Percentiles rank a stretch among this genome's conserved stretches.
Evolutionary conservation across 1,140 invertebrate genomes (phyloP).

Genomic region (Drosophila orena): DNA sequence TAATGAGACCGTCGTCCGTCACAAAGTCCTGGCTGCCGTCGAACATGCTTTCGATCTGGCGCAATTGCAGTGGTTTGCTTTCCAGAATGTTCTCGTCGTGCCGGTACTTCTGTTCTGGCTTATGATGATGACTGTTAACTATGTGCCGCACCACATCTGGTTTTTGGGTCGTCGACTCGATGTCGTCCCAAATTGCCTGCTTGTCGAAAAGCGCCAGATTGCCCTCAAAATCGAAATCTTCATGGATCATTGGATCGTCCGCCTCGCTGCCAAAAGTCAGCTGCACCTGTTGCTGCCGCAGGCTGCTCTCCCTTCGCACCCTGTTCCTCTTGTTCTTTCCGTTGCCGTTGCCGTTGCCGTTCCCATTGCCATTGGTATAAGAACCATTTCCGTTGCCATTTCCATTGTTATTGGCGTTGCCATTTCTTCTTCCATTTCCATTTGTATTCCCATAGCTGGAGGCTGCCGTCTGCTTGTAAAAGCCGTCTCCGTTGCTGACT

Average conservation of each 20-base stretch:
- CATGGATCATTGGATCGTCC: constrained; percentile 86
- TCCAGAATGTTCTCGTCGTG: constrained; percentile 94
- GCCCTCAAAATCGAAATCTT: constrained; percentile 97
- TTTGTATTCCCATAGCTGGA: constrained; percentile 50
- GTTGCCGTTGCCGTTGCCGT: constrained; percentile 42
- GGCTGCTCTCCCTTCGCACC: constrained; percentile 66
- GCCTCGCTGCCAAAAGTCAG: constrained; percentile 77
- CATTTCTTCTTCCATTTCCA: constrained; percentile 38
- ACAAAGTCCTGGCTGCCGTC: constrained; percentile 89
- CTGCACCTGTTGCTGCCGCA: constrained; percentile 66
- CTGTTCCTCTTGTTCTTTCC: constrained; percentile 63
- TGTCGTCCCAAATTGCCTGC: constrained; percentile 91
- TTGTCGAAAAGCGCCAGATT: constrained; percentile 97
- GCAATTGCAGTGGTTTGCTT: constrained; percentile 87
- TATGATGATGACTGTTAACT: constrained; percentile 46
- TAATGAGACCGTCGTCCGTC: constrained; percentile 92
- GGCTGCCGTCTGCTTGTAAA: constrained; percentile 39
- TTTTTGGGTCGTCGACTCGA: constrained; percentile 87
- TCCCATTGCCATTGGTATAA: constrained; percentile 47
- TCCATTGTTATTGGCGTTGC: constrained; percentile 44
- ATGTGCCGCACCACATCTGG: constrained; percentile 87
- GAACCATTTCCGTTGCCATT: constrained; percentile 48
- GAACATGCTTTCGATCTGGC: constrained; percentile 89
- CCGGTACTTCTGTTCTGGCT: constrained; percentile 85
- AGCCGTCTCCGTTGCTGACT: constrained; percentile 47